A percentile compares a stretch with the other conserved stretches of the same genome.
Conservation (phyloP, 2,113 vertebrate species). For the Brachyhypopomus occidentalis region DNA sequence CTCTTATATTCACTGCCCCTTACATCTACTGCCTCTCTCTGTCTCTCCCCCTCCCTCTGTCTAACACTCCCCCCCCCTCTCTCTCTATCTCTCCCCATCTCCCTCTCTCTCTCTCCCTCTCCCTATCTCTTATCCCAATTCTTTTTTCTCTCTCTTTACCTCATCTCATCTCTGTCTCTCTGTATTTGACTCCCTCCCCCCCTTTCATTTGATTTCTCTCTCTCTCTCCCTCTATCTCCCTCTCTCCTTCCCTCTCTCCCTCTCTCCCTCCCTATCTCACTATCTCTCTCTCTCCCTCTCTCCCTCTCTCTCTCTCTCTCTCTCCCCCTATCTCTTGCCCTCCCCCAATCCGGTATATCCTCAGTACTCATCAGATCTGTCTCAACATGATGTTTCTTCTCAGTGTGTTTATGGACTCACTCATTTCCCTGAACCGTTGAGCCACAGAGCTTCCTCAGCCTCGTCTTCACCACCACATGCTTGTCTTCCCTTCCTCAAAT, state of each 20-base stretch:
- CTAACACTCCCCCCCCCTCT: neutral
- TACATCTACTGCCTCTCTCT: neutral
- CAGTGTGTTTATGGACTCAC: slow-evolving; percentile 22
- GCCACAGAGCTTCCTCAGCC: slow-evolving; percentile 17
- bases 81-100: neutral
- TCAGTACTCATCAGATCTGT: slow-evolving; percentile 30
- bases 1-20: slow-evolving; percentile 1
- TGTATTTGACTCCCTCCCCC: too few species aligned
- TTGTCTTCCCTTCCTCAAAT: slow-evolving; percentile 13
- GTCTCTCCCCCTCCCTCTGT: neutral
- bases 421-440: slow-evolving; percentile 27
- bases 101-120: too few species aligned
- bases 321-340: neutral
- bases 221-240: neutral
- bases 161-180: neutral
- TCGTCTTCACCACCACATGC: slow-evolving; percentile 7
- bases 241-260: too few species aligned
- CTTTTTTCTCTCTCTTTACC: neutral
- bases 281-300: neutral
- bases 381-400: slow-evolving; percentile 29
- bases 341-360: neutral
- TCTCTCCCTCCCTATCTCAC: neutral
- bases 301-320: neutral
- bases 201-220: too few species aligned
- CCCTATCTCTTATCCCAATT: slow-evolving; percentile 2